Evolutionary conservation across 2,113 vertebrate genomes (phyloP), one percentile per base, ranked within the genome.

Genomic region (Brachyhypopomus gauderio): DNA sequence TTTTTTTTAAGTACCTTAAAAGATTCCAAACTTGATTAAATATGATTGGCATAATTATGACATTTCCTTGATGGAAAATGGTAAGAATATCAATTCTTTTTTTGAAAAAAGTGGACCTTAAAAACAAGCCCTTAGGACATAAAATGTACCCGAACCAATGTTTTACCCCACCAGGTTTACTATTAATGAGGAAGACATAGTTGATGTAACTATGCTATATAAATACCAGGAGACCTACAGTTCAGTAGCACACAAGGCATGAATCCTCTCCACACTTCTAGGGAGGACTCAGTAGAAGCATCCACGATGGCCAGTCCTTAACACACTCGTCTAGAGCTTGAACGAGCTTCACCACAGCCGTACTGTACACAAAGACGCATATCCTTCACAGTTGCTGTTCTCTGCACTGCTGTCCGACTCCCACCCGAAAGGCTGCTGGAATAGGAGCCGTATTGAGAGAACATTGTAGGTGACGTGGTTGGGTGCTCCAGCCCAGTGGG

Each of bases 401-500:
- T 36, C 64, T 36, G 22, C 20, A 9, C 20, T n/a, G 63, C 45
- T 52, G 60, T 6, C 30, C 22, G 2, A 30, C 30, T 30, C 3
- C 2, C 30, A 30, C 30, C 1, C 30, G 30, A 1, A 41, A 66
- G 75, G 41, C 67, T 63, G n/a, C 38, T 76, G 48, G 41, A 70
- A 56, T 22, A 20, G 27, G 34, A 55, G 56, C 52, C 45, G 58
- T 8, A 62, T 41, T 41, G 75, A 73, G 4, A 64, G 36, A 77
- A 79, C n/a, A 52, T 17, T 48, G 30, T 52, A 9, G 59, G 80
- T 60, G 48, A 81, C 20, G 72, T 8, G 41, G 34, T 45, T 27
- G 30, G 48, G 9, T 38, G 20, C 19, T 69, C n/a, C 20, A 77
- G 2, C 25, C 52, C 7, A 17, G 3, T 23, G 3, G 34, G 62